A percentile compares a stretch with the other conserved stretches of the same genome.
These are phyloP conservation scores for Drosophila lacicola DNA, from an alignment of 2,888 invertebrate species.

Conservation along the genomic window DNA sequence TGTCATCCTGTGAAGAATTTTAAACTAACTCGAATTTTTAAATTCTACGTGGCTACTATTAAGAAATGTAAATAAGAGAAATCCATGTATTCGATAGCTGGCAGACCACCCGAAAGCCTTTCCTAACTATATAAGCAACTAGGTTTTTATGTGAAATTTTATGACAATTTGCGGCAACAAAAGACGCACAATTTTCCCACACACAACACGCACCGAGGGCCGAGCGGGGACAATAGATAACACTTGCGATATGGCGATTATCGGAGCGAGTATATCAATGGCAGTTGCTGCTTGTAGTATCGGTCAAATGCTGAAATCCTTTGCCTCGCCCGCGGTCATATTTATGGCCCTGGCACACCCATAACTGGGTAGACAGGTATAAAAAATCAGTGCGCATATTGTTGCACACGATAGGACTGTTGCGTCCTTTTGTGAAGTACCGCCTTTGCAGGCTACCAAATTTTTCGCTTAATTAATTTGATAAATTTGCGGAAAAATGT, in stretches of 20 bases:
- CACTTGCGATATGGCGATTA: conserved; percentile 50
- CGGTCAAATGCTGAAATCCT: conserved; percentile 43
- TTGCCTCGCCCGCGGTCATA: conserved; percentile 35
- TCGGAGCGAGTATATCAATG: conserved; percentile 64
- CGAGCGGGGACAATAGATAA: conserved; percentile 32
- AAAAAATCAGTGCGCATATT: conserved; percentile 51
- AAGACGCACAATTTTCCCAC: conserved; percentile 60
- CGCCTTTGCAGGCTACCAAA: conserved; percentile 57
- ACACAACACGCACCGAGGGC: conserved; percentile 15
- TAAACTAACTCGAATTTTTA: too few species aligned
- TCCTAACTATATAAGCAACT: conserved; percentile 23
- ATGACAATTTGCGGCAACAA: conserved; percentile 61
- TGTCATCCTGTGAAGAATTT: too few species aligned
- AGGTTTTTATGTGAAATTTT: conserved; percentile 59
- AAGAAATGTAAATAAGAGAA: too few species aligned
- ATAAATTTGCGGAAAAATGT: conserved; percentile 65
- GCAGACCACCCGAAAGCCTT: conserved; percentile 52
- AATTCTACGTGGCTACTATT: too few species aligned
- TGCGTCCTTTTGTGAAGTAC: conserved; percentile 50
- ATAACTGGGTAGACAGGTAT: conserved; percentile 51
- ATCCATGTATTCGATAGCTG: not conserved
- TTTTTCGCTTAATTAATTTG: conserved; percentile 77
- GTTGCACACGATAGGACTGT: conserved; percentile 25
- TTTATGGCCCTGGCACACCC: conserved; percentile 67
- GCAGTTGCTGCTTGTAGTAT: conserved; percentile 2